phyloP scores from a whole-genome alignment of 2,797 vertebrate genomes.

The Brotogeris chrysoptera region DNA sequence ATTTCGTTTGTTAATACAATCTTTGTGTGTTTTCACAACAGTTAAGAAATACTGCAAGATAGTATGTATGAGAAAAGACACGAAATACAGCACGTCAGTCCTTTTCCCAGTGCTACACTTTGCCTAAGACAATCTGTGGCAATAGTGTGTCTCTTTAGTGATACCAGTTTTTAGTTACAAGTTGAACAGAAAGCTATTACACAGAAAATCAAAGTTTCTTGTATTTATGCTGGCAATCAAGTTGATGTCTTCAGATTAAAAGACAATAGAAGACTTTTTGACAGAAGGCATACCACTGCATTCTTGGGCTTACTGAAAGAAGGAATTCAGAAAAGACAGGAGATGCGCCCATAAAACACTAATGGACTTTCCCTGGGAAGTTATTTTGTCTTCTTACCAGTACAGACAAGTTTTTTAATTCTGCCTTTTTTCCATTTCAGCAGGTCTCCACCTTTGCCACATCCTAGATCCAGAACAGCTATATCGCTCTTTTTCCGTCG shows the following conservation, averaged over 20 bases:
- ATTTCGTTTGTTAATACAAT: neutral
- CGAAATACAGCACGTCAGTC: neutral
- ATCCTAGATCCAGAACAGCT: constrained; percentile 92
- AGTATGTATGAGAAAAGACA: neutral
- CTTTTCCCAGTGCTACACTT: neutral
- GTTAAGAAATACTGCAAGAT: neutral
- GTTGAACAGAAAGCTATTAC: neutral
- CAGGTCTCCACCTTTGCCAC: constrained; percentile 97
- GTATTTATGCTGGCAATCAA: neutral
- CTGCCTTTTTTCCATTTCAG: constrained; percentile 94
- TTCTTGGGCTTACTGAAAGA: neutral
- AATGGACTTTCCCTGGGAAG: neutral
- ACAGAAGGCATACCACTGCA: neutral
- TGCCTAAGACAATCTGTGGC: neutral
- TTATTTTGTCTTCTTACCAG: constrained; percentile 79
- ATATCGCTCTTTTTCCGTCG: constrained; percentile 76
- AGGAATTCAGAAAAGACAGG: neutral
- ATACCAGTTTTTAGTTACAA: neutral
- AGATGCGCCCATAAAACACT: neutral
- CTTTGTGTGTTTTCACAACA: neutral
- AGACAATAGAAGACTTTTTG: neutral
- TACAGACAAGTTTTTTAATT: constrained; percentile 91
- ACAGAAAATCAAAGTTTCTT: neutral
- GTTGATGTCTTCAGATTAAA: neutral
- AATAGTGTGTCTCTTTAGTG: neutral